These are phyloP conservation scores for Melitaea athalia DNA, from an alignment of 2,888 invertebrate genomes.

Conservation along the genomic window DNA sequence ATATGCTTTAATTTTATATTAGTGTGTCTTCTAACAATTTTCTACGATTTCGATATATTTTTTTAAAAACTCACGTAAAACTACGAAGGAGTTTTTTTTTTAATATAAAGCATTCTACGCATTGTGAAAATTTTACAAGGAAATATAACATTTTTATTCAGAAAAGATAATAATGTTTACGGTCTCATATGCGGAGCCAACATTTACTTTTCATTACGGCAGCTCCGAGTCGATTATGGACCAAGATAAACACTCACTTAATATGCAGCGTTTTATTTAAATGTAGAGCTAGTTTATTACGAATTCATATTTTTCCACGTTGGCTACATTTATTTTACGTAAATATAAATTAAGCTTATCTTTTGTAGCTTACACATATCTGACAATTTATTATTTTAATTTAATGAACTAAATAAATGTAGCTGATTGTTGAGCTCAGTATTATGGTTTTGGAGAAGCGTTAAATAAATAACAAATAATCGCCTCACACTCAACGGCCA, in stretches of 20 bases:
- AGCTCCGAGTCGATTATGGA: conserved; percentile 25
- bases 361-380: neutral
- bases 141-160: conserved; percentile 19
- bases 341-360: conserved; percentile 5
- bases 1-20: too few relatives aligned
- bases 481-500: too few relatives aligned
- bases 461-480: too few relatives aligned
- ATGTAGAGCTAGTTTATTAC: conserved; percentile 9
- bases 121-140: conserved; percentile 5
- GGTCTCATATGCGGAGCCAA: conserved; percentile 27
- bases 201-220: conserved; percentile 34
- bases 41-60: too few relatives aligned
- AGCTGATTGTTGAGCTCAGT: too few relatives aligned
- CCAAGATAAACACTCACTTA: conserved; percentile 27
- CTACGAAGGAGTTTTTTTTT: neutral
- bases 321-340: conserved; percentile 4
- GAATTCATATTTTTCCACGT: conserved; percentile 4
- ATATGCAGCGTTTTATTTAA: conserved; percentile 30
- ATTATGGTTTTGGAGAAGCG: too few relatives aligned
- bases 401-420: neutral
- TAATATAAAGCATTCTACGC: neutral
- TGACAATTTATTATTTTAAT: neutral
- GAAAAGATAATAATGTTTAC: conserved; percentile 30
- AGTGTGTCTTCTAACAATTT: too few relatives aligned
- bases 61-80: too few relatives aligned